Percentiles rank a stretch among this genome's conserved stretches.
phyloP scores from a whole-genome alignment of 1,140 invertebrate genomes.

The Brachionus angularis region DNA sequence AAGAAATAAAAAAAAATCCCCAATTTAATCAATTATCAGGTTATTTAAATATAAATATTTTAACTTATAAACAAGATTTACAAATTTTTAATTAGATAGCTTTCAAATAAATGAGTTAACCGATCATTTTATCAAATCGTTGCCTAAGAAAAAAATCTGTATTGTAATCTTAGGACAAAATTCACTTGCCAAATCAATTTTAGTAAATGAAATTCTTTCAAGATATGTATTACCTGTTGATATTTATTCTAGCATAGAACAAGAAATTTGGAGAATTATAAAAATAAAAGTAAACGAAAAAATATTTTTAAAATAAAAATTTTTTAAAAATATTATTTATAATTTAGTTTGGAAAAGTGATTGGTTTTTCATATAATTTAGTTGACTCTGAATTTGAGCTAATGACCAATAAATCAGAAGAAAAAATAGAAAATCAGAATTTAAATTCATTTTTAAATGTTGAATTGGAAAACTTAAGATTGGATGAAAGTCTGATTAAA shows the following conservation, averaged over 20 bases:
- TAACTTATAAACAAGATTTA: background rate
- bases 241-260: constrained; percentile 50
- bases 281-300: constrained; percentile 60
- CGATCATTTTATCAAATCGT: constrained; percentile 12
- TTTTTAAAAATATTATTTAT: too few relatives aligned
- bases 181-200: constrained; percentile 65
- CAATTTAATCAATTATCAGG: background rate
- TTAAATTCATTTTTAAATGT: background rate
- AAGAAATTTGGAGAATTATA: constrained; percentile 66
- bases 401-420: constrained; percentile 11
- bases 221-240: constrained; percentile 64
- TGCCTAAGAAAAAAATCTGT: constrained; percentile 17
- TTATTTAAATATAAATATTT: background rate
- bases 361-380: constrained; percentile 5
- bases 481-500: background rate
- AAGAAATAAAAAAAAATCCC: background rate
- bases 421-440: background rate
- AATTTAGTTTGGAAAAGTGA: constrained; percentile 21
- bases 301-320: constrained; percentile 1
- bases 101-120: constrained; percentile 3
- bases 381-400: constrained; percentile 39
- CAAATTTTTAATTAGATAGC: background rate
- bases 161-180: constrained; percentile 68
- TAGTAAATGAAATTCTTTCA: constrained; percentile 70
- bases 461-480: background rate